These are phyloP conservation scores for Rhinolophus sinicus DNA, from an alignment of 2,113 vertebrate genomes.

Conservation along the genomic window DNA sequence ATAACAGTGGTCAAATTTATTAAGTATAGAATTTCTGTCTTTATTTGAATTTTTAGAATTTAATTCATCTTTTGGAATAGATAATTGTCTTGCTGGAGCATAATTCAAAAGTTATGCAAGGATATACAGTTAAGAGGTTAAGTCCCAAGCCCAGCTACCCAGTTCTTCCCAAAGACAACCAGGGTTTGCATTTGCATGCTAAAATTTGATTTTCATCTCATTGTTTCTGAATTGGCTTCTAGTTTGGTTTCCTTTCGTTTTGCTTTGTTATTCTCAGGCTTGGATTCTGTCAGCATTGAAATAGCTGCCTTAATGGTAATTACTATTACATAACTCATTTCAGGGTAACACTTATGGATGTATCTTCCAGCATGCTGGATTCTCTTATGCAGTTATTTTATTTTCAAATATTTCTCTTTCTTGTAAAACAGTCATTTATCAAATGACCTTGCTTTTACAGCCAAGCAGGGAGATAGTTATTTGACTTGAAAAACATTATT, in stretches of 20 bases:
- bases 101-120: not conserved
- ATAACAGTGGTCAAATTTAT: constrained; percentile 6
- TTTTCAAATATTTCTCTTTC: constrained; percentile 26
- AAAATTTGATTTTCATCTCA: constrained; percentile 35
- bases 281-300: constrained; percentile 27
- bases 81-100: not conserved
- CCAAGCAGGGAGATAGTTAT: not conserved
- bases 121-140: not conserved
- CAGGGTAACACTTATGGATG: not conserved
- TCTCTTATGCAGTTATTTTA: not conserved
- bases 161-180: not conserved
- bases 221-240: constrained; percentile 27
- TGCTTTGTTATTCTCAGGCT: constrained; percentile 18
- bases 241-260: constrained; percentile 38
- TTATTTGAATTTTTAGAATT: not conserved
- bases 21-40: not conserved
- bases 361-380: constrained; percentile 12
- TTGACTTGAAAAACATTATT: constrained; percentile 37
- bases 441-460: constrained; percentile 35
- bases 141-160: not conserved
- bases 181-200: not conserved
- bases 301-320: not conserved
- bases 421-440: constrained; percentile 14
- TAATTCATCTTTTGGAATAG: not conserved
- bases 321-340: not conserved